Base-by-base conservation (phyloP, 2,888 invertebrate genomes). In the Drosophila monieri region DNA sequence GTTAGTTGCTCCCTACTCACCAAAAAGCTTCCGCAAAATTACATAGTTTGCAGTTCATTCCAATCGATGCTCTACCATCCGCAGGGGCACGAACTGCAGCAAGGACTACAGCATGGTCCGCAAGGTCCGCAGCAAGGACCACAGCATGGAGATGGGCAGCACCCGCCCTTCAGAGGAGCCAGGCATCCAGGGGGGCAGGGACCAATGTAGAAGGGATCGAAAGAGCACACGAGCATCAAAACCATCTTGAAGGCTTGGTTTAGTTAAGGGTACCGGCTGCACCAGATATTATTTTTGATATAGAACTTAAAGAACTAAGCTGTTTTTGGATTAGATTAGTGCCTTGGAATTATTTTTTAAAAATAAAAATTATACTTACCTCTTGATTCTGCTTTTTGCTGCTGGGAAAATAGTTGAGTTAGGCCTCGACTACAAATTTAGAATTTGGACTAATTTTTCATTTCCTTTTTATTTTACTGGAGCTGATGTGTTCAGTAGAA, bases 121-220 rank as follows among this genome's bases (percentile, higher is more conserved):
- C 74, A 59, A 3, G 56, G 62, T 1, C 74, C 57, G 3, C 70
- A 58, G n/a, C 67, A 53, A 1, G 67, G 67, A 1, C 70, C 61
- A 6, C 70, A 69, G 10, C 48, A 55, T 0, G 62, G 55, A 6
- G 58, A n/a, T n/a, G n/a, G 44, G 1, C 71, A 75, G 0, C 65
- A 61, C 0, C 64, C 55, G 6, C 60, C 76, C 25, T 1, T 57
- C 15, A 9, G 61, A 44, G 23, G 78, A 46, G 3, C 74, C 73
- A 15, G 62, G 15, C 65, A 56, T 9, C 81, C 78, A 4, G 81
- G 85, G 0, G 81, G 81, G 39, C 81, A 81, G 23, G 87, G 81
- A 35, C 81, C 81, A 8, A 81, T 54, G 30, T 84, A 81, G 62
- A 86, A 81, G 0, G 81, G 81, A 60, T 81, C 43, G 32, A 81